Percentiles rank a stretch among this genome's conserved stretches.
Evolutionary conservation across 2,113 vertebrate genomes (phyloP).

Genomic region (Rhinichthys klamathensis): DNA sequence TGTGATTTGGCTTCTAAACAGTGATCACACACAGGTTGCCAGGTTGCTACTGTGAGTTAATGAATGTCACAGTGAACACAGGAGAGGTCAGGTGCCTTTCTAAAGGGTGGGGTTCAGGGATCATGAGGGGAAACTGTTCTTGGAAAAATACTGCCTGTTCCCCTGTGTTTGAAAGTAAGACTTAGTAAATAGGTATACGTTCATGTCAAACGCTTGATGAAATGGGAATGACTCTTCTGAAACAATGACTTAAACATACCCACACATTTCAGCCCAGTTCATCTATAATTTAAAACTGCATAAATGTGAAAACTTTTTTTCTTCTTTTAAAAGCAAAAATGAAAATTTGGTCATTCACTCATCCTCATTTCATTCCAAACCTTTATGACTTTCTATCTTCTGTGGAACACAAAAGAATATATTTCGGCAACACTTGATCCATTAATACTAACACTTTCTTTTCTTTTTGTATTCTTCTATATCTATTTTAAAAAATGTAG

Average conservation of each 20-base stretch:
- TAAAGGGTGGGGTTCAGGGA: constrained; percentile 30
- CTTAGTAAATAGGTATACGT: neutral
- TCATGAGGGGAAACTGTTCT: constrained; percentile 10
- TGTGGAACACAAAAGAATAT: neutral
- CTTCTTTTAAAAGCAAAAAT: constrained; percentile 1
- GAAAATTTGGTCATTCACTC: too few relatives aligned
- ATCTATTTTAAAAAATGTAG: too few relatives aligned
- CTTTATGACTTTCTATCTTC: neutral
- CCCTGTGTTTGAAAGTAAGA: neutral
- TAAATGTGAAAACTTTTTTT: neutral
- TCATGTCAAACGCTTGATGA: neutral
- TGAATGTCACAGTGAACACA: constrained; percentile 39
- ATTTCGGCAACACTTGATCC: neutral
- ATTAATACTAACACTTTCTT: neutral
- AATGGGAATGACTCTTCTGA: neutral
- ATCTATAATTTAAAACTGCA: neutral
- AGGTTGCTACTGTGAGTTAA: constrained; percentile 47
- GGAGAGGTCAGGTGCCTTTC: constrained; percentile 31
- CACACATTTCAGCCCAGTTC: neutral
- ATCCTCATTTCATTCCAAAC: too few relatives aligned
- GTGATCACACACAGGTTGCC: constrained; percentile 36
- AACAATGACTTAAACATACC: neutral
- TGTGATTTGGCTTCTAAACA: constrained; percentile 42
- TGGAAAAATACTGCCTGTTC: constrained; percentile 7
- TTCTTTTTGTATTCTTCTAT: neutral